Percentiles rank a stretch among this genome's conserved stretches.
phyloP scores from a whole-genome alignment of 2,113 vertebrate species.

The Oryzias javanicus region DNA sequence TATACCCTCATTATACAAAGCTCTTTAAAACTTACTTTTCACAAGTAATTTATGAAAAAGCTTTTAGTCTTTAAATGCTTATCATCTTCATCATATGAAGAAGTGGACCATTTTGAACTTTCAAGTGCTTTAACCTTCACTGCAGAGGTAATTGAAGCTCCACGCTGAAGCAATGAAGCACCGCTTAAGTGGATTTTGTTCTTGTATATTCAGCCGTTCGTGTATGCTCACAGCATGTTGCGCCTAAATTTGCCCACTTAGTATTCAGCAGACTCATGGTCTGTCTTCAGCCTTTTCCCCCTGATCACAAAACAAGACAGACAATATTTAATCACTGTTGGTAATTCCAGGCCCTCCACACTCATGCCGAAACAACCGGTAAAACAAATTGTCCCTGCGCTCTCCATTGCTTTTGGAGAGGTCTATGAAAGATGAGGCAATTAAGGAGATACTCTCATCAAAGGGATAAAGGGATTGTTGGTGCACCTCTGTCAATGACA shows the following conservation, averaged over 20 bases:
- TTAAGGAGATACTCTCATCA: constrained; percentile 64
- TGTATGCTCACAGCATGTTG: constrained; percentile 42
- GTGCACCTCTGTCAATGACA: no score
- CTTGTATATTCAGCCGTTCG: constrained; percentile 20
- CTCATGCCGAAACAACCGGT: constrained; percentile 73
- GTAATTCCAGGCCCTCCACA: constrained; percentile 70
- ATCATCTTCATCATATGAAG: neutral
- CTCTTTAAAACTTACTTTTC: no score
- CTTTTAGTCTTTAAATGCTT: neutral
- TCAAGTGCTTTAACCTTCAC: constrained; percentile 23
- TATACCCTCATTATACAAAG: no score
- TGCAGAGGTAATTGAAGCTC: constrained; percentile 4
- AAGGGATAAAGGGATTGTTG: constrained; percentile 40
- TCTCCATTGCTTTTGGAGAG: constrained; percentile 70
- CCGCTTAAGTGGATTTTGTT: constrained; percentile 28
- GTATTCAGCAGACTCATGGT: constrained; percentile 12
- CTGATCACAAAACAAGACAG: constrained; percentile 41
- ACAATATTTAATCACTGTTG: constrained; percentile 78
- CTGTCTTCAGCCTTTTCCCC: constrained; percentile 41
- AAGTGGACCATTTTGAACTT: neutral
- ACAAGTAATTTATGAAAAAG: neutral
- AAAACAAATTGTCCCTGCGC: constrained; percentile 69
- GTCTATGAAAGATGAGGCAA: constrained; percentile 69
- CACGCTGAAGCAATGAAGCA: neutral
- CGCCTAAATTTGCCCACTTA: constrained; percentile 31